These are phyloP conservation scores for Cyrtorhinus lividipennis DNA, from an alignment of 1,140 invertebrate genomes.

Conservation along the genomic window DNA sequence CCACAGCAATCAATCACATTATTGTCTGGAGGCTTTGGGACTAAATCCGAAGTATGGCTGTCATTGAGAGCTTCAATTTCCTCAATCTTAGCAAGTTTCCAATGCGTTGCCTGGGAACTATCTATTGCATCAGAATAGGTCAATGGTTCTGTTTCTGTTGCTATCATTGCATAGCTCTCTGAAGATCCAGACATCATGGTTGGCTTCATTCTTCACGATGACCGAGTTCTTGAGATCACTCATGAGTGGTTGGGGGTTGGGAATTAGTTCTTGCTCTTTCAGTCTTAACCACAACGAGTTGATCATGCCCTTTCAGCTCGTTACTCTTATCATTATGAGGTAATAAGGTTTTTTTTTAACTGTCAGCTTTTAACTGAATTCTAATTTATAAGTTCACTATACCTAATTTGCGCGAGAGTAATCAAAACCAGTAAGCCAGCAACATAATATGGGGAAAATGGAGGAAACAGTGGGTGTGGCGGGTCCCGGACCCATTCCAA, in stretches of 20 bases:
- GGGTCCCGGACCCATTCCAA: too few relatives aligned
- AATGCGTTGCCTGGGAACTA: conserved; percentile 19
- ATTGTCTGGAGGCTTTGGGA: conserved; percentile 12
- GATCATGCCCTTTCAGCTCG: conserved; percentile 27
- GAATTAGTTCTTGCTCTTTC: conserved; percentile 37
- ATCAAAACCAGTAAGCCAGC: too few relatives aligned
- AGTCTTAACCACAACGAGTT: conserved; percentile 28
- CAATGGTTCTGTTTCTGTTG: neutral
- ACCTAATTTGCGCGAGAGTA: too few relatives aligned
- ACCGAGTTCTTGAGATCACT: conserved; percentile 57
- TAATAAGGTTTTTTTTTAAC: too few relatives aligned
- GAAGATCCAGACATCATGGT: conserved; percentile 12
- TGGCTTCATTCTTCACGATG: conserved; percentile 55
- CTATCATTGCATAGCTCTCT: neutral
- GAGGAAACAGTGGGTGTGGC: too few relatives aligned
- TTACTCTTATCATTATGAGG: conserved; percentile 35
- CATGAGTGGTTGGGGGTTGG: conserved; percentile 43
- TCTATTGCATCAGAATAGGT: conserved; percentile 7
- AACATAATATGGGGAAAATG: too few relatives aligned
- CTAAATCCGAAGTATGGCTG: conserved; percentile 23
- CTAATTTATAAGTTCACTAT: too few relatives aligned
- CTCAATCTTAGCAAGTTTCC: conserved; percentile 23
- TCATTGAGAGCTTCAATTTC: conserved; percentile 22
- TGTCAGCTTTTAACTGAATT: too few relatives aligned
- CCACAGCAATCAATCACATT: conserved; percentile 22